Base-by-base conservation (phyloP, 2,888 invertebrate genomes). In the Sericinus montela region DNA sequence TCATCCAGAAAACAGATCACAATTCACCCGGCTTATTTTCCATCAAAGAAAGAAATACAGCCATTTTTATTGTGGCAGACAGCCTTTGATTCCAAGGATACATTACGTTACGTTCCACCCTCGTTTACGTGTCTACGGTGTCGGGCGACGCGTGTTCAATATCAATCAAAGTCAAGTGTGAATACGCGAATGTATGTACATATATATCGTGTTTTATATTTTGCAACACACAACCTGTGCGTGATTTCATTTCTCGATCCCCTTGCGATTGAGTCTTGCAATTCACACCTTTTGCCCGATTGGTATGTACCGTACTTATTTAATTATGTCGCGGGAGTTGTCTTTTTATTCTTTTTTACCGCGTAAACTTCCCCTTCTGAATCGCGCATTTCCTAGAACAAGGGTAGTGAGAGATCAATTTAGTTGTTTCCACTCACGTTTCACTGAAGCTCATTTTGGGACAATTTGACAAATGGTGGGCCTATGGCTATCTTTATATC, bases 161-260 rank as follows among this genome's bases (percentile, higher is more conserved):
- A 47, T 48, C 48, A 48, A 41, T 48, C 48, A 48, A 48, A 41
- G 48, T 48, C 48, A 47, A 35, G 42, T 42, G 42, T 42, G 42
- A 42, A 48, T 41, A 48, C 42, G 41, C 7, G 32, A 32, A 11
- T 19, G 28, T 28, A 29, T 40, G 35, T 16, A 16, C 28, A 29
- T 36, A 11, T 5, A 5, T 30, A 19, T 11, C 30, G 15, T 36
- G 15, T 16, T 30, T 14, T 28, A 29, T 48, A 37, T 36, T 32
- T 32, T 6, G 7, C 32, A 32, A 32, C 32, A 32, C 1, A 16
- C 35, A 15, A 16, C 4, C 14, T 13, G 15, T 14, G 30, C 16
- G 29, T 37, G 30, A 23, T 28, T 42, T 42, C 30, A 19, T 41
- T 42, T 48, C 5, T 34, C 35, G 43, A 9, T 28, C 39, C 11